These are phyloP conservation scores for Brachyhypopomus gauderio DNA, from an alignment of 2,113 vertebrate genomes.

Conservation along the genomic window DNA sequence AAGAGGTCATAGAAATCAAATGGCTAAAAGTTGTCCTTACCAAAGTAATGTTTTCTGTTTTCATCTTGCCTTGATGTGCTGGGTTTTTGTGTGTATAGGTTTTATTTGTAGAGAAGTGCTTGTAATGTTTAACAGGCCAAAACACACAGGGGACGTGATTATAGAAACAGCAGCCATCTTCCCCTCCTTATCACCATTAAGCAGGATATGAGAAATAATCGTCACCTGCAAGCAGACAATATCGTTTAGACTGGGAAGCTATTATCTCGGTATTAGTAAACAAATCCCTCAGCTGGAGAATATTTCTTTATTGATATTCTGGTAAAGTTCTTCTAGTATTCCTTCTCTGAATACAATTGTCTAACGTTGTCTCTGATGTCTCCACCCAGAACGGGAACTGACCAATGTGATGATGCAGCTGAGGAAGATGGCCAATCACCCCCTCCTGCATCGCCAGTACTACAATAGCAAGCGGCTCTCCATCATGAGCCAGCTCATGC, in stretches of 20 bases:
- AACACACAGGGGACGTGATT: too few species aligned
- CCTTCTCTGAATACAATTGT: not conserved
- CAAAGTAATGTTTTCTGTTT: too few species aligned
- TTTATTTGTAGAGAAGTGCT: too few species aligned
- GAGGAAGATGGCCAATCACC: slow-evolving; percentile 98
- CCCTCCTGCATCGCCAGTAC: slow-evolving; percentile 90
- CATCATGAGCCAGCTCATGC: slow-evolving; percentile 90
- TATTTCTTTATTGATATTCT: not conserved
- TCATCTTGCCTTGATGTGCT: too few species aligned
- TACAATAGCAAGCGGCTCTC: slow-evolving; percentile 87
- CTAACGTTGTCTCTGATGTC: not conserved
- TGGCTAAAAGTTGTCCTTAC: too few species aligned
- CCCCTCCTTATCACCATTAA: not conserved
- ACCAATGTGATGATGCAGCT: slow-evolving; percentile 96
- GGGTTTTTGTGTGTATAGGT: too few species aligned
- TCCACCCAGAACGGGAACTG: slow-evolving; percentile 81
- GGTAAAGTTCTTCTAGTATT: too few species aligned
- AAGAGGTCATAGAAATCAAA: too few species aligned
- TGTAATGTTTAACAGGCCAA: too few species aligned
- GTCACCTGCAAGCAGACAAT: not conserved
- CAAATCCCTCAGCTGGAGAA: not conserved
- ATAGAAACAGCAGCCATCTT: too few species aligned
- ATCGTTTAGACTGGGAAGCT: too few species aligned
- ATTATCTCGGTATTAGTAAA: not conserved
- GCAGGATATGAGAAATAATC: not conserved